Evolutionary conservation across 2,888 invertebrate species (phyloP), one percentile per base, ranked within the genome.

Genomic region (Ceramica pisi): DNA sequence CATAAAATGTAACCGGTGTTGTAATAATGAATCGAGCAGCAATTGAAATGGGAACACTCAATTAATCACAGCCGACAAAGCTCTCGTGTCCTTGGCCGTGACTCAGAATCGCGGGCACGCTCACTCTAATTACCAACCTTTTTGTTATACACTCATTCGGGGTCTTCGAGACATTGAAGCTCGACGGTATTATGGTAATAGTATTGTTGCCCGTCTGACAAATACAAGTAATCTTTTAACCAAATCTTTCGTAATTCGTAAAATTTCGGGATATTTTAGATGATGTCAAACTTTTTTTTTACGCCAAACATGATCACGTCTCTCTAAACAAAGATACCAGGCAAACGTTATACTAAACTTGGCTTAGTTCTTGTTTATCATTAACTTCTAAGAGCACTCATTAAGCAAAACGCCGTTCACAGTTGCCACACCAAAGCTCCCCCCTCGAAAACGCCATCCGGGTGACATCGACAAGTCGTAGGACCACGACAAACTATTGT

Each of bases 61-160:
- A 84, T 88, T 87, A 88, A 87, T 89, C 87, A 88, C 85, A 78
- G 86, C 72, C 86, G 72, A 84, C 85, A 87, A 86, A 85, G 86
- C 83, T 83, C 80, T 80, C 84, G 88, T 80, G 88, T 89, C 90
- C 91, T 91, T 91, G 91, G 87, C 91, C 90, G 86, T 90, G 90
- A 89, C 87, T 87, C 83, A 78, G 77, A 82, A 81, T 82, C 84
- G 86, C 84, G 83, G 83, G 78, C 83, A 84, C 86, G 82, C 82
- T 81, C 82, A 82, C 73, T 80, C 82, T 85, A 87, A 88, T 84
- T 85, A 85, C 85, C 84, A 80, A 82, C 84, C 77, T 87, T 86
- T 87, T 85, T 87, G 84, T 85, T 85, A 81, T 82, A 84, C 80
- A 82, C 74, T 82, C 75, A 70, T 78, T 78, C 77, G 76, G 75